Evolutionary conservation across 2,797 vertebrate genomes (phyloP).

Genomic region (Chelmon rostratus): DNA sequence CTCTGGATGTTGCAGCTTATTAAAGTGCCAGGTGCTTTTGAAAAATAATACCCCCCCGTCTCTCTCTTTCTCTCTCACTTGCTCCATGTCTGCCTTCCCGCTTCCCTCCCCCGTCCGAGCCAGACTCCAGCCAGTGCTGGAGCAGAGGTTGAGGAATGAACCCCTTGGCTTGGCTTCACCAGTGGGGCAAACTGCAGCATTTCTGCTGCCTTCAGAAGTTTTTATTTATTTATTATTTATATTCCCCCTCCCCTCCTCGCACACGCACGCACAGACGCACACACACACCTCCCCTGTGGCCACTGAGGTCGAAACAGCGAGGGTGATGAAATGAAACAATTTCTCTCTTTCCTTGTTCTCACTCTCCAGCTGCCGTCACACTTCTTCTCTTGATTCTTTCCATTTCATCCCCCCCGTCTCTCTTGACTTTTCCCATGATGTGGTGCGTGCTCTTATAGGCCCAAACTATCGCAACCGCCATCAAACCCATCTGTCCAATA

Average conservation of each 20-base stretch:
- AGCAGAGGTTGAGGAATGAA: constrained; percentile 70
- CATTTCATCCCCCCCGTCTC: constrained; percentile 67
- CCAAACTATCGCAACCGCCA: constrained; percentile 71
- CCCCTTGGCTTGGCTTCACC: constrained; percentile 45
- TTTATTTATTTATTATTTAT: constrained; percentile 57
- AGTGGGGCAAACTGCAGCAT: constrained; percentile 62
- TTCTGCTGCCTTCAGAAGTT: constrained; percentile 68
- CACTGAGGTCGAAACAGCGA: constrained; percentile 73
- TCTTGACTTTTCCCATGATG: constrained; percentile 56
- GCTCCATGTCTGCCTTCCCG: constrained; percentile 33
- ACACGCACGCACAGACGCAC: background rate
- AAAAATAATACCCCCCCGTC: constrained; percentile 71
- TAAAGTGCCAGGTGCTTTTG: constrained; percentile 79
- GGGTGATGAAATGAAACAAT: constrained; percentile 78
- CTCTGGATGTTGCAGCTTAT: constrained; percentile 84
- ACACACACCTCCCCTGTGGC: constrained; percentile 50
- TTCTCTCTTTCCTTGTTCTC: constrained; percentile 76
- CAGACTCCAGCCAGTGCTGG: constrained; percentile 38
- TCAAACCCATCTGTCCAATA: constrained; percentile 72
- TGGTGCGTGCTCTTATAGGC: constrained; percentile 41
- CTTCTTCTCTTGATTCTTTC: constrained; percentile 59
- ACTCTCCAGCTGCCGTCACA: constrained; percentile 68
- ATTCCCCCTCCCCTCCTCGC: background rate
- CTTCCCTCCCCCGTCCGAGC: constrained; percentile 30
- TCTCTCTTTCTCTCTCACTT: constrained; percentile 23